Conservation (phyloP, 2,113 vertebrate genomes). For the Tupaia tana region DNA sequence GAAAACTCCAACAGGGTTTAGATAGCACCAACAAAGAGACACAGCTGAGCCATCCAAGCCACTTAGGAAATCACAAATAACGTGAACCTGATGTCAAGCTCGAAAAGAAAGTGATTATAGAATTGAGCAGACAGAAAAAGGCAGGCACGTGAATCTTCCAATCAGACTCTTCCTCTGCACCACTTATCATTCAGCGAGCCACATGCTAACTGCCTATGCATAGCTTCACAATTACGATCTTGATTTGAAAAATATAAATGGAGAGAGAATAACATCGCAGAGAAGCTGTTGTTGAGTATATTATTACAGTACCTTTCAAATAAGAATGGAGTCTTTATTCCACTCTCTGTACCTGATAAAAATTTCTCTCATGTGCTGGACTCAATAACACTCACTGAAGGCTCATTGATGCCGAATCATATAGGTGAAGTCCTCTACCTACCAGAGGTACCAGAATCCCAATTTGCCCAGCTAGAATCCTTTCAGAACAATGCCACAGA, state of each 20-base stretch:
- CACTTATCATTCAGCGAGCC: not conserved
- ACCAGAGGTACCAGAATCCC: rapidly evolving
- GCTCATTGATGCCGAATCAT: rapidly evolving
- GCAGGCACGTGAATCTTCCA: not conserved
- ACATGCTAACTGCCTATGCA: not conserved
- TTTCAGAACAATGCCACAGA: rapidly evolving
- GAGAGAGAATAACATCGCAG: not conserved
- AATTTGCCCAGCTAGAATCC: not conserved
- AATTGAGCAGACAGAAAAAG: not conserved
- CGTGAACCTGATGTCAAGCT: slow-evolving; percentile 36
- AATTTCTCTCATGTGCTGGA: not conserved
- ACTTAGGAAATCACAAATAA: not conserved
- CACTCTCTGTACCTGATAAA: not conserved
- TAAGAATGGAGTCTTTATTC: not conserved
- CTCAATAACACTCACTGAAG: not conserved
- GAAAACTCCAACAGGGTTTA: rapidly evolving
- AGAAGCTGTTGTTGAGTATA: no score
- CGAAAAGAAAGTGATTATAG: not conserved
- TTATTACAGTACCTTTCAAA: not conserved
- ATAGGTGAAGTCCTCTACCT: not conserved
- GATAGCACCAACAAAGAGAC: rapidly evolving
- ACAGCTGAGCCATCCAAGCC: not conserved
- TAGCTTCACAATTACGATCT: not conserved
- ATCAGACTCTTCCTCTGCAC: not conserved
- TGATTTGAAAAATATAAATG: slow-evolving; percentile 18